Base-by-base conservation (phyloP, 2,113 vertebrate genomes). In the Noturus placidus region DNA sequence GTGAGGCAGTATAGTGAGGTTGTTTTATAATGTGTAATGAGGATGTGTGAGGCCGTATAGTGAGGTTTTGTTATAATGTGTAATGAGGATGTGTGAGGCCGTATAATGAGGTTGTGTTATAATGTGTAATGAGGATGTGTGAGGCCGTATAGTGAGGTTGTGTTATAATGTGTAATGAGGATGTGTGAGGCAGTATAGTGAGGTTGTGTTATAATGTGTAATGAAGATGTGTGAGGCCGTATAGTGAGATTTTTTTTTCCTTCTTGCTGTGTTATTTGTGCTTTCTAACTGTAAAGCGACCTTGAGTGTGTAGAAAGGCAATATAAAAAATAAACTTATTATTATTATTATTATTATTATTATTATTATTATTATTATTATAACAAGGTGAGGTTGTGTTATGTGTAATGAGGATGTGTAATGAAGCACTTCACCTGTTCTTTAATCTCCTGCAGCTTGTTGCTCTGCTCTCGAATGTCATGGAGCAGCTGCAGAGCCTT, bases 371-470 rank as follows among this genome's bases (percentile, higher is more conserved):
- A n/a, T n/a, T n/a, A n/a, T n/a, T n/a, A n/a, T n/a, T n/a, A n/a
- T n/a, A n/a, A n/a, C n/a, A 10, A 50, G 46, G 6, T 80, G 52
- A 33, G 56, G 27, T 30, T 56, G 15, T 54, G 27, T 79, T 19
- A 59, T 35, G 74, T 85, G 63, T 86, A 59, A 17, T 80, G 4
- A 82, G 61, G 15, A 56, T 19, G 17, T 67, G 42, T 46, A 46
- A 46, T 46, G 20, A 52, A 77, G 33, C 14, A 72, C 91, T 76
- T 83, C 95, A 99, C 98, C 96, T 99, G 98, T 92, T 99, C 98
- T 94, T 99, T 99, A 95, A 99, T 99, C 95, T 99, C 98, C 91
- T 99, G 98, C 91, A 99, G 96, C 94, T 99, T 99, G 95, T 96
- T 96, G 95, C 98, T 99, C 93, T 99, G 98, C 89, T 99, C 98